Conservation (phyloP, 1,140 invertebrate species). For the Akabosia matsudoensis region DNA sequence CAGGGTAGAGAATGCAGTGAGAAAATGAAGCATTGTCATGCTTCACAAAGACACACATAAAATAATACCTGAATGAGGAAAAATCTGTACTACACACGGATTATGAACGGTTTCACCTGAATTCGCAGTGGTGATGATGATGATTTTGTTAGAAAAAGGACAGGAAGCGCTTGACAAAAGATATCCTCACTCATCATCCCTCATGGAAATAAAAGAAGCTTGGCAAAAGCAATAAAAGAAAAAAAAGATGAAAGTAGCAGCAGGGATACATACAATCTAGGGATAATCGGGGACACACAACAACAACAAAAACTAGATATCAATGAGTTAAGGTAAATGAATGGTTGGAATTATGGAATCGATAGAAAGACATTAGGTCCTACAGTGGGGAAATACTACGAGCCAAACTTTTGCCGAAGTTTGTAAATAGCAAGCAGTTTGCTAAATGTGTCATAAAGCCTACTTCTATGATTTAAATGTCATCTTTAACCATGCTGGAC, state of each 20-base stretch:
- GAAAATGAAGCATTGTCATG: neutral
- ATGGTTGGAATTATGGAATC: neutral
- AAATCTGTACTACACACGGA: conserved; percentile 10
- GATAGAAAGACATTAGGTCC: conserved; percentile 1
- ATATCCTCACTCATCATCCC: conserved; percentile 6
- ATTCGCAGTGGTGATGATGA: neutral
- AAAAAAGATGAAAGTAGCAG: neutral
- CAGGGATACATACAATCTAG: conserved; percentile 15
- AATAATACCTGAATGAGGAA: conserved; percentile 2
- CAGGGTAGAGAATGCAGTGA: neutral
- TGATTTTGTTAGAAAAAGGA: neutral
- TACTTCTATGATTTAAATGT: too few species aligned
- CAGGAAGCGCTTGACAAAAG: conserved; percentile 23
- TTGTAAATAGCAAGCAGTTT: too few species aligned
- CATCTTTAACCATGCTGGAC: too few species aligned
- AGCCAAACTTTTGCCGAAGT: too few species aligned
- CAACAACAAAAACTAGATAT: neutral
- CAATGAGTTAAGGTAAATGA: conserved; percentile 12
- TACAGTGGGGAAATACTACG: neutral
- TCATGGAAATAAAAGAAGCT: neutral
- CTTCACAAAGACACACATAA: neutral
- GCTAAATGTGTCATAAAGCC: too few species aligned
- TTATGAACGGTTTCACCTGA: conserved; percentile 23
- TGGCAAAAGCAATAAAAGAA: conserved; percentile 1
- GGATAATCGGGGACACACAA: conserved; percentile 12